Base-by-base conservation (phyloP, 2,113 vertebrate species). In the Mirza zaza region DNA sequence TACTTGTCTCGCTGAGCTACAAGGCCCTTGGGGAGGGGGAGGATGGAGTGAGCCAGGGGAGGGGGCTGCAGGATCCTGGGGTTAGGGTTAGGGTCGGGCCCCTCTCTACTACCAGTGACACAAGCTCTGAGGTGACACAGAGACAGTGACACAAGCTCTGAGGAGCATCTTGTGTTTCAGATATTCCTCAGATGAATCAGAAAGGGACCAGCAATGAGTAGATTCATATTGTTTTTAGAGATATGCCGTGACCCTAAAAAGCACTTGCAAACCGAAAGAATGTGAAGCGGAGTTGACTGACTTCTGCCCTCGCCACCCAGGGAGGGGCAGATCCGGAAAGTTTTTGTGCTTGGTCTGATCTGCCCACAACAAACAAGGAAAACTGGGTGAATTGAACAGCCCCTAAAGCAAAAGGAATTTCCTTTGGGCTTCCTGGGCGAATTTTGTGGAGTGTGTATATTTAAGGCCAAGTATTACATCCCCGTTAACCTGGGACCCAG, bases 51-150 rank as follows among this genome's bases (percentile, higher is more conserved):
- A 6, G 21, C 63, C 4, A 13, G 67, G 0, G 48, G 17, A 32
- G n/a, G n/a, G 25, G 36, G 6, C 9, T 14, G 29, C 27, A 23
- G 48, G 4, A 32, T 34, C 45, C 80, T 15, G 76, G 45, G 45
- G 45, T 45, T 45, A 45, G 45, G 45, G 45, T 45, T 45, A 45
- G 15, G 9, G 32, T 21, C 68, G 0, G 18, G 14, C 61, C 8
- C 23, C 1, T 11, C 3, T 0, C 12, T 6, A 0, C 9, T 15
- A 21, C 27, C 50, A 1, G 50, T 25, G 61, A 50, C 11, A 8
- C 2, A 8, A 48, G 25, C 61, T 42, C 39, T 2, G 0, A 23
- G 34, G 34, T 7, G 45, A 45, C 45, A 45, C 45, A 45, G 45
- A 45, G 45, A 45, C 50, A 1, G 50, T 25, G 61, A 57, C 11